Conservation (phyloP, 2,888 invertebrate genomes). For the Margaritifera margaritifera region DNA sequence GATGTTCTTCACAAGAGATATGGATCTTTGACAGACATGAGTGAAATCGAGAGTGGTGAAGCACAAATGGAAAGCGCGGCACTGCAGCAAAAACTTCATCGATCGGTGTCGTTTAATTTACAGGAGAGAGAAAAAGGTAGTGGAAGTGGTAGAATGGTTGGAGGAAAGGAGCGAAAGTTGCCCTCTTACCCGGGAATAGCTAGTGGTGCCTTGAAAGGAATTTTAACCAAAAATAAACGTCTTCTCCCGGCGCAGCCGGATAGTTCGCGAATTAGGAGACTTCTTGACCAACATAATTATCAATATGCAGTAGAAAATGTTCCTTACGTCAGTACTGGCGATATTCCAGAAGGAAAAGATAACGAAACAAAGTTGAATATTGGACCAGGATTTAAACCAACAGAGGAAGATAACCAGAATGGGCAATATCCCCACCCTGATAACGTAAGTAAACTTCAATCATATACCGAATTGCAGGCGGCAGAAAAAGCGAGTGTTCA, state of each 20-base stretch:
- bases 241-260: constrained; percentile 38
- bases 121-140: constrained; percentile 9
- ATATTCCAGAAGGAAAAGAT: too few relatives aligned
- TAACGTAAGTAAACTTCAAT: not conserved
- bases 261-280: constrained; percentile 21
- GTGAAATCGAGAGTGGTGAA: too few relatives aligned
- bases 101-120: constrained; percentile 8
- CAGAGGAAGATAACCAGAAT: too few relatives aligned
- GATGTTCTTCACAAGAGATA: too few relatives aligned
- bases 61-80: too few relatives aligned
- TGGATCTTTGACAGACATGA: too few relatives aligned
- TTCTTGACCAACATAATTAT: constrained; percentile 6
- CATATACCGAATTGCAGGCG: not conserved
- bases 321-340: too few relatives aligned
- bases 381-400: too few relatives aligned
- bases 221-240: constrained; percentile 37
- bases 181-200: constrained; percentile 5
- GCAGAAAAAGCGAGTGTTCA: constrained; percentile 20
- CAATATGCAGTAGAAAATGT: constrained; percentile 10
- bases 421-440: too few relatives aligned
- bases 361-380: too few relatives aligned
- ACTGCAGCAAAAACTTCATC: not conserved
- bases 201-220: constrained; percentile 25
- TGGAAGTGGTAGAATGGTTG: constrained; percentile 15
- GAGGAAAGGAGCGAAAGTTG: constrained; percentile 29